A percentile compares a stretch with the other conserved stretches of the same genome.
These are phyloP conservation scores for Melanaphis sacchari DNA, from an alignment of 1,140 invertebrate species.

Conservation along the genomic window DNA sequence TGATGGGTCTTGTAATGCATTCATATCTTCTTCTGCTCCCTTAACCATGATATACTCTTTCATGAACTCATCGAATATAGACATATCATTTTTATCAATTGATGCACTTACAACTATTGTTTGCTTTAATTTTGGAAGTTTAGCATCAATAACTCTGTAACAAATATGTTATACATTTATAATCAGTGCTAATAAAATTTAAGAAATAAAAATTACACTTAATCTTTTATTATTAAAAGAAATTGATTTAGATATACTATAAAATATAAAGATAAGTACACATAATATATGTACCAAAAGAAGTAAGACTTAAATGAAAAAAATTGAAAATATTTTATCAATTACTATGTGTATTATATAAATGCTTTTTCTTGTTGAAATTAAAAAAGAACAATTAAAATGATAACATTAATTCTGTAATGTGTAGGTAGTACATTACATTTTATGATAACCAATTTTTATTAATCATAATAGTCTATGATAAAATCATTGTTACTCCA, in stretches of 20 bases:
- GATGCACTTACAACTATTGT: constrained; percentile 93
- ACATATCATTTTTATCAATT: constrained; percentile 80
- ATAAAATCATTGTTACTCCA: not conserved
- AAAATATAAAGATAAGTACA: not conserved
- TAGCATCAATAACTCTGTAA: constrained; percentile 76
- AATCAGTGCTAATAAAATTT: too few species aligned
- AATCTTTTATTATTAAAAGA: not conserved
- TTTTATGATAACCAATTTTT: not conserved
- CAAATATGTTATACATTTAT: constrained; percentile 55
- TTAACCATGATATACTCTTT: constrained; percentile 62
- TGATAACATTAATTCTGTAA: not conserved
- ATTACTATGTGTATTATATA: too few species aligned
- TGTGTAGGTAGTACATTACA: not conserved
- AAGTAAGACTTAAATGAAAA: too few species aligned
- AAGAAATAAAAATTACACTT: too few species aligned
- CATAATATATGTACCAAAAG: too few species aligned
- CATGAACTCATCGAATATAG: constrained; percentile 81
- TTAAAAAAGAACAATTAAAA: not conserved
- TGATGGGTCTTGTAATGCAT: constrained; percentile 62
- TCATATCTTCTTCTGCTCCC: constrained; percentile 61
- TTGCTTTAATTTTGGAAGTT: constrained; percentile 81
- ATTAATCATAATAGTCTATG: not conserved
- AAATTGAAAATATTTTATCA: too few species aligned
- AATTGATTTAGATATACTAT: not conserved
- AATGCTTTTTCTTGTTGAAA: too few species aligned